A percentile compares a stretch with the other conserved stretches of the same genome.
Evolutionary conservation across 2,113 vertebrate species (phyloP).

Genomic region (Nettapus auritus): DNA sequence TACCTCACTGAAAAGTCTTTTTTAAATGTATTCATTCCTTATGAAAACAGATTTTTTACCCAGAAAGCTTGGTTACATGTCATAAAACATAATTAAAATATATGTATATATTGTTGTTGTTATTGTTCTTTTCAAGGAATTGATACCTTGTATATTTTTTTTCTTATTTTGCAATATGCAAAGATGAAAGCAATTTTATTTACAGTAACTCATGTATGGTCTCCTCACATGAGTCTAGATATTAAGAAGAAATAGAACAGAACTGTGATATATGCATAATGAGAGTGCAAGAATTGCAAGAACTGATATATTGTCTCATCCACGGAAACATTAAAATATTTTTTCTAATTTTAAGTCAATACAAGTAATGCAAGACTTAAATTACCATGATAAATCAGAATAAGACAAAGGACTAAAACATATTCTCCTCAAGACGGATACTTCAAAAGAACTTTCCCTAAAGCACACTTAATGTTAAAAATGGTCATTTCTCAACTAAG

Average conservation of each 20-base stretch:
- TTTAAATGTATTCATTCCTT: not conserved
- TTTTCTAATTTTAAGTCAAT: slow-evolving; percentile 15
- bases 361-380: not conserved
- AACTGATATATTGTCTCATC: not conserved
- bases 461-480: slow-evolving; percentile 4
- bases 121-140: not conserved
- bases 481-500: not conserved
- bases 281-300: not conserved
- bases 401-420: not conserved
- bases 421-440: not conserved
- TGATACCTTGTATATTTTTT: not conserved
- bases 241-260: not conserved
- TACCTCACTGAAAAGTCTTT: not conserved
- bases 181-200: not conserved
- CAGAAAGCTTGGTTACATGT: not conserved
- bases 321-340: not conserved
- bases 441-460: not conserved
- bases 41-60: not conserved
- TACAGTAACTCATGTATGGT: not conserved
- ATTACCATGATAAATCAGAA: not conserved
- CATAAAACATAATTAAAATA: not conserved
- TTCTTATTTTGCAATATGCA: not conserved
- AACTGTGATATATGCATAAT: not conserved
- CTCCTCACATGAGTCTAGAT: not conserved
- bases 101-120: no score